Base-by-base conservation (phyloP, 1,140 invertebrate genomes). In the Hypothenemus hampei region DNA sequence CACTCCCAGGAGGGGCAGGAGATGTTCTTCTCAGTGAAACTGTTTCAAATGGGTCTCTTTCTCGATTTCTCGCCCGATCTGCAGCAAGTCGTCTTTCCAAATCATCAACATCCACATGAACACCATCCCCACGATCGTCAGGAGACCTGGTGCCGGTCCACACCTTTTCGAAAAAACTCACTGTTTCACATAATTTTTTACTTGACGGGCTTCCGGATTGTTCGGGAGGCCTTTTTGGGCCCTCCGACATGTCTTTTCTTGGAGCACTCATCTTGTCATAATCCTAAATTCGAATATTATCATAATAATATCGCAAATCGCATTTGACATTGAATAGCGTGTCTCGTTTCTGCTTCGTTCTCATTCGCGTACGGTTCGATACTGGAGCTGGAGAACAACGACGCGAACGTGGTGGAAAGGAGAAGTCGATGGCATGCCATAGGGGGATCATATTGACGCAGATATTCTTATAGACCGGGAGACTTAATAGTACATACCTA, bases 101-200 rank as follows among this genome's bases (percentile, higher is more conserved):
- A 37, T 81, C 79, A 31, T 77, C 75, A 6, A 82, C 79, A 65
- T 82, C 71, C 16, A 77, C 52, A 63, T 74, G 72, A 6, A 72
- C 78, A 45, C 80, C 80, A 22, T 76, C 76, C 64, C 81, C 70
- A 5, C 74, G 51, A 22, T 54, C 70, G 20, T 72, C 71, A 10
- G 69, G 66, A 21, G 67, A 66, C 35, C 66, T 67, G 11, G 53
- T 35, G 22, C 80, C 78, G 18, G 78, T 77, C 82, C 84, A 88
- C 16, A 87, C 77, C 70, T 84, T 82, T 62, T 90, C 87, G 69
- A 85, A 89, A 68, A 87, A 87, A 44, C 75, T 81, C 48, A 89
- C 85, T 63, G 81, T 78, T 59, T 88, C 82, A 33, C 78, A 75
- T 10, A 88, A 75, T 33, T 80, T 73, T 65, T 70, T 70, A n/a